Evolutionary conservation across 2,797 vertebrate species (phyloP).

Genomic region (Oryzias dopingdopingensis): DNA sequence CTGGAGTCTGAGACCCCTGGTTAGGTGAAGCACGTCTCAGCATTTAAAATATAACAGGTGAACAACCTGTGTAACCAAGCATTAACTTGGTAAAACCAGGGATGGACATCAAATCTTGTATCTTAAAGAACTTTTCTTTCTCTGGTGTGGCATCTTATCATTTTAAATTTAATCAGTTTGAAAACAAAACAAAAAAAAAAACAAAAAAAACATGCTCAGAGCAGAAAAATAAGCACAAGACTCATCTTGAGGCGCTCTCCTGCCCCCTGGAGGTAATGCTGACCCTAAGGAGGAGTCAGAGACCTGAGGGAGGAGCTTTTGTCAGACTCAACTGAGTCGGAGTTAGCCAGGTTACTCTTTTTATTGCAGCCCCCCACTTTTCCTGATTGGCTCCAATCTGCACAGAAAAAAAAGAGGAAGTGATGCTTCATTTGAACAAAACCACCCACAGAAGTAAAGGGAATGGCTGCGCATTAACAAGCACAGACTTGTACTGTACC

Average conservation of each 20-base stretch:
- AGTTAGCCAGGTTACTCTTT: conserved; percentile 53
- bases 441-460: background rate
- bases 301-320: conserved; percentile 64
- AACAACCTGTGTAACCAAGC: background rate
- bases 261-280: conserved; percentile 34
- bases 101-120: too few species aligned
- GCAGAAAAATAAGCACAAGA: too few species aligned
- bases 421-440: background rate
- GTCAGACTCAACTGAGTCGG: conserved; percentile 60
- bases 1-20: too few species aligned
- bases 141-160: too few species aligned
- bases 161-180: too few species aligned
- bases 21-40: too few species aligned
- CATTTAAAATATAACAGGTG: too few species aligned
- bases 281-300: conserved; percentile 49
- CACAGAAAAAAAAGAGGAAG: conserved; percentile 26
- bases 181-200: too few species aligned
- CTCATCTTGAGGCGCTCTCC: conserved; percentile 7
- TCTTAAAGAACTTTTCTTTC: too few species aligned
- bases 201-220: too few species aligned
- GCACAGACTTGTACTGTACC: conserved; percentile 63
- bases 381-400: conserved; percentile 78
- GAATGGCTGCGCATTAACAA: background rate
- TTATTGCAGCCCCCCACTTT: conserved; percentile 45
- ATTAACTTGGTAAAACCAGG: background rate